These are phyloP conservation scores for Philereme transversata DNA, from an alignment of 2,888 invertebrate genomes.

Conservation along the genomic window DNA sequence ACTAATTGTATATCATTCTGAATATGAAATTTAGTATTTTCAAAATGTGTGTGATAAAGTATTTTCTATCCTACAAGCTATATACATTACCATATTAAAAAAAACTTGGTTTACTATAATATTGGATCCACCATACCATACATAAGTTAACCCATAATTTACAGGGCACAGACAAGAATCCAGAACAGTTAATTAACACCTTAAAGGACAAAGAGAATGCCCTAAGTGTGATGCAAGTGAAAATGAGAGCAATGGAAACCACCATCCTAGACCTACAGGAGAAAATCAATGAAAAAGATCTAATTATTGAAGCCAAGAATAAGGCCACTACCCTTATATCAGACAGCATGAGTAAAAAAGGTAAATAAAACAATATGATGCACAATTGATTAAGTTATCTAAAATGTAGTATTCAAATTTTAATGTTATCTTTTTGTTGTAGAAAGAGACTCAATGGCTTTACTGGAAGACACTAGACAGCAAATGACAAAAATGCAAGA, in stretches of 20 bases:
- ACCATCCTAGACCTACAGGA: conserved; percentile 92
- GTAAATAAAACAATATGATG: conserved; percentile 47
- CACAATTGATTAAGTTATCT: not conserved
- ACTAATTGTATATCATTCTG: no score
- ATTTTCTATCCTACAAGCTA: no score
- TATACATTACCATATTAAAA: no score
- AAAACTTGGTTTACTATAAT: no score
- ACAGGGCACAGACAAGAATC: conserved; percentile 67
- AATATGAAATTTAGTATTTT: no score
- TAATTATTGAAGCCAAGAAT: conserved; percentile 91
- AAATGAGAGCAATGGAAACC: conserved; percentile 87
- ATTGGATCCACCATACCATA: no score
- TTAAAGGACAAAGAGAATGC: conserved; percentile 83
- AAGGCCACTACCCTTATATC: conserved; percentile 90
- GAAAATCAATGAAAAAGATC: conserved; percentile 91
- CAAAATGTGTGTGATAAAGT: no score
- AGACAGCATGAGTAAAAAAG: conserved; percentile 88
- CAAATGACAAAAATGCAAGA: conserved; percentile 93
- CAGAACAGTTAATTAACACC: conserved; percentile 84
- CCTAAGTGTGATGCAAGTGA: conserved; percentile 71
- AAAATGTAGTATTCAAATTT: not conserved
- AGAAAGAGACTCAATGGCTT: conserved; percentile 88
- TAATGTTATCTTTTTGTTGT: conserved; percentile 37
- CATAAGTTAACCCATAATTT: conserved; percentile 18
- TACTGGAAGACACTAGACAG: conserved; percentile 90